Evolutionary conservation across 2,888 invertebrate genomes (phyloP).

Genomic region (Gisinianus flammeolus): DNA sequence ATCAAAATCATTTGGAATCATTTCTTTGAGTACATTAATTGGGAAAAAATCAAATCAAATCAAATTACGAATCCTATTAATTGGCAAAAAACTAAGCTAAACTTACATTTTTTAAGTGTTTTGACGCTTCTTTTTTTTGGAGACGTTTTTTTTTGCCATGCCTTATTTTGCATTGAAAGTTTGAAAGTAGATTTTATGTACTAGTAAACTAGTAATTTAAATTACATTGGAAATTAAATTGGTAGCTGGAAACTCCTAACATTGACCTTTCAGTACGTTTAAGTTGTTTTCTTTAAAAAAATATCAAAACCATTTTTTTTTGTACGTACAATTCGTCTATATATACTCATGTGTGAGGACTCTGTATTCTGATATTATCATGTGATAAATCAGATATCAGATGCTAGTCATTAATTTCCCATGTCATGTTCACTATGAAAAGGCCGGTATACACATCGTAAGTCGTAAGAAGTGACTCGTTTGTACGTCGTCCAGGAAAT

Average conservation of each 20-base stretch:
- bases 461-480: background rate
- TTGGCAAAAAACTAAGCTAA: background rate
- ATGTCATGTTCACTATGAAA: background rate
- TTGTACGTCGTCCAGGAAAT: no score
- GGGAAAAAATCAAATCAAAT: background rate
- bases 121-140: background rate
- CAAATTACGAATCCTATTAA: background rate
- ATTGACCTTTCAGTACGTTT: background rate
- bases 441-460: background rate
- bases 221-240: no score
- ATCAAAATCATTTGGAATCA: background rate
- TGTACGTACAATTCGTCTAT: background rate
- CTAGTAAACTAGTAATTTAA: no score
- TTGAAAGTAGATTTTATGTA: no score
- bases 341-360: background rate
- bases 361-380: background rate
- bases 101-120: background rate
- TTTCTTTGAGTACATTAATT: background rate
- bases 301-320: background rate
- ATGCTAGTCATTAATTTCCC: constrained; percentile 13
- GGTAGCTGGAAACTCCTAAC: no score
- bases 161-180: no score
- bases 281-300: no score
- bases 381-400: constrained; percentile 11
- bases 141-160: no score